A percentile compares a stretch with the other conserved stretches of the same genome.
These are phyloP conservation scores for Trachelus tabidus DNA, from an alignment of 2,888 invertebrate species.

Conservation along the genomic window DNA sequence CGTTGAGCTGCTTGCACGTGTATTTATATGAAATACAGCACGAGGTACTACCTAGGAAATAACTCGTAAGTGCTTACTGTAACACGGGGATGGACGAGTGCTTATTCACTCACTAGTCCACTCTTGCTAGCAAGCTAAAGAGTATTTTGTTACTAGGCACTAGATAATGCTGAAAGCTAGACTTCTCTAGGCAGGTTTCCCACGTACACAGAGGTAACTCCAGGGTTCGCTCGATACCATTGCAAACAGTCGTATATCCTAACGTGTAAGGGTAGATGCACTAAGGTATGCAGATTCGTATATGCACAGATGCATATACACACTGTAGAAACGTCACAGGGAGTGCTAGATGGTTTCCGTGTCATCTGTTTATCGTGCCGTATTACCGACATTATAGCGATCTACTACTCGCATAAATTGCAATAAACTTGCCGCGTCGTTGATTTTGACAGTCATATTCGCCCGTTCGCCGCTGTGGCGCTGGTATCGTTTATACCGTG, in stretches of 20 bases:
- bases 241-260: not conserved
- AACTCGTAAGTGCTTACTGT: not conserved
- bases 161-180: conserved; percentile 37
- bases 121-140: not conserved
- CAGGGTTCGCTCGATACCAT: not conserved
- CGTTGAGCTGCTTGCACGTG: not conserved
- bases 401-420: not conserved
- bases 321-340: not conserved
- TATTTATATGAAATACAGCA: not conserved
- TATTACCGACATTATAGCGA: not conserved
- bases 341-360: conserved; percentile 1
- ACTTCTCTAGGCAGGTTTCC: conserved; percentile 15
- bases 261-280: not conserved
- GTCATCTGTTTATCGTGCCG: conserved; percentile 5
- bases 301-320: not conserved
- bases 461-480: conserved; percentile 20
- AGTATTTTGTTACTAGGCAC: conserved; percentile 43
- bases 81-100: not conserved
- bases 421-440: not conserved
- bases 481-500: not conserved
- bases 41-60: not conserved
- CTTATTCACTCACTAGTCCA: not conserved
- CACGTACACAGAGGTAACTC: conserved; percentile 1
- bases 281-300: not conserved
- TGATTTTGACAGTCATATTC: conserved; percentile 4